These are phyloP conservation scores for Gymnoscopelus microlampas DNA, from an alignment of 2,797 vertebrate species.

Conservation along the genomic window DNA sequence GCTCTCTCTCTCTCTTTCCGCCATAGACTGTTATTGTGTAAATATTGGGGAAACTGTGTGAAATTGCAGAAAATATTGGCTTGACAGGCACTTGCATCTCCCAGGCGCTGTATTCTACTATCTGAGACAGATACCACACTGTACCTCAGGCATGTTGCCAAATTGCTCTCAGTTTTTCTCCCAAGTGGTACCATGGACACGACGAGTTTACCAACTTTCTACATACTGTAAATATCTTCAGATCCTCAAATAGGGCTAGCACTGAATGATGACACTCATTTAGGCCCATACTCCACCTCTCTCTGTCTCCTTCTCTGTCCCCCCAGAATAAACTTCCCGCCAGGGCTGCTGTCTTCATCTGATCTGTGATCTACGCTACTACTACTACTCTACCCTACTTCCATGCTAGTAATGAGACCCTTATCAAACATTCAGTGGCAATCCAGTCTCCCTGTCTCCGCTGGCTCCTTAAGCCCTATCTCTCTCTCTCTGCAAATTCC, in stretches of 20 bases:
- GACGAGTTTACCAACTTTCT: neutral
- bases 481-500: constrained; percentile 14
- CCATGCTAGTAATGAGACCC: neutral
- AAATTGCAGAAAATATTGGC: neutral
- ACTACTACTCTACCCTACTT: neutral
- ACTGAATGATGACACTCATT: neutral
- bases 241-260: neutral
- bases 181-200: neutral
- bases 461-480: neutral
- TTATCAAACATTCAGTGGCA: constrained; percentile 40
- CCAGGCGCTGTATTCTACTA: neutral
- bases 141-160: neutral
- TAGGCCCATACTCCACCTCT: neutral
- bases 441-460: constrained; percentile 7
- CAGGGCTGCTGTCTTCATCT: neutral
- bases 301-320: too few relatives aligned
- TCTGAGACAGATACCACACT: neutral
- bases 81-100: neutral
- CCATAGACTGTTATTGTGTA: neutral
- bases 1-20: constrained; percentile 11
- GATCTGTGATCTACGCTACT: too few relatives aligned
- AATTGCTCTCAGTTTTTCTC: neutral
- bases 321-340: neutral
- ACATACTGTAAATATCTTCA: neutral
- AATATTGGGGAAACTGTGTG: constrained; percentile 24